Percentiles rank a stretch among this genome's conserved stretches.
Conservation (phyloP, 2,113 vertebrate genomes). For the Silurus asotus region DNA sequence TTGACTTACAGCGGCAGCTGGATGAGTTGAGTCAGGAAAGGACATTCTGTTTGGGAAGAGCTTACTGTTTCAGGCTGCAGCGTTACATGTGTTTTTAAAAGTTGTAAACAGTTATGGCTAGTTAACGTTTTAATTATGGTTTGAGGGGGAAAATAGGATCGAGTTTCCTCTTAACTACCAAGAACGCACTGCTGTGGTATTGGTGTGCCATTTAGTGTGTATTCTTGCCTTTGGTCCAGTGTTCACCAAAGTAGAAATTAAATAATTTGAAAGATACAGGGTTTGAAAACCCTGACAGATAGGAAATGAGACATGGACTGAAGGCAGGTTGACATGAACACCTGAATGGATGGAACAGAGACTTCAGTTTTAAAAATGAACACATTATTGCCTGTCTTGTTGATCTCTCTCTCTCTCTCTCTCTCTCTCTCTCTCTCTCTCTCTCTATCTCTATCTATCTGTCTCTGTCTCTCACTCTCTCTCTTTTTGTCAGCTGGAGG, state of each 20-base stretch:
- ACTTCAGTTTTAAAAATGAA: slow-evolving; percentile 29
- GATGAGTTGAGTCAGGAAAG: slow-evolving; percentile 23
- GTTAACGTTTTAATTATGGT: neutral
- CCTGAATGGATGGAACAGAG: slow-evolving; percentile 8
- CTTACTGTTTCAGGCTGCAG: slow-evolving; percentile 35
- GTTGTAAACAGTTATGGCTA: neutral
- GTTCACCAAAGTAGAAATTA: neutral
- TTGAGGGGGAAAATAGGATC: neutral
- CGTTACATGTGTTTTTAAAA: neutral
- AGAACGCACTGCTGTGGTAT: neutral
- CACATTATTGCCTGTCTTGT: neutral
- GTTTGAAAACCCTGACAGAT: neutral
- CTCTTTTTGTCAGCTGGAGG: neutral
- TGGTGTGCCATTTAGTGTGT: neutral
- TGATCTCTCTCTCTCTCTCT: neutral
- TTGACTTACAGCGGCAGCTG: slow-evolving; percentile 49
- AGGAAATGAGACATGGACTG: neutral
- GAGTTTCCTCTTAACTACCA: neutral
- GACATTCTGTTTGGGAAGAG: slow-evolving; percentile 37
- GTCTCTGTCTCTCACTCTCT: neutral
- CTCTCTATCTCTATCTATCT: neutral
- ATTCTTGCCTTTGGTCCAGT: neutral
- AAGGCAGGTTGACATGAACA: neutral
- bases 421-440: neutral
- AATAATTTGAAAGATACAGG: neutral